Percentiles rank a stretch among this genome's conserved stretches.
Conservation (phyloP, 2,888 invertebrate genomes). For the Deilephila porcellus region DNA sequence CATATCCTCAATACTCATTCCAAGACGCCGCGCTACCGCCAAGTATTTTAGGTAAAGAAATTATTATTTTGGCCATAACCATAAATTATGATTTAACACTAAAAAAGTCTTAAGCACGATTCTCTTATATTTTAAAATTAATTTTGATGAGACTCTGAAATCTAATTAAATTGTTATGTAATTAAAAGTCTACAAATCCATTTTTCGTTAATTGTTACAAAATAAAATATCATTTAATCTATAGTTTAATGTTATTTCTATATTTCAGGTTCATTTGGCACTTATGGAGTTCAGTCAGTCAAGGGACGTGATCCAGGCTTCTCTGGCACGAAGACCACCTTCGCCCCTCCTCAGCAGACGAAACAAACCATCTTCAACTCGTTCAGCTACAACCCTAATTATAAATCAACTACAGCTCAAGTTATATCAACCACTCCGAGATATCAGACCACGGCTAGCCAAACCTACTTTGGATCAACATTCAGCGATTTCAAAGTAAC, state of each 20-base stretch:
- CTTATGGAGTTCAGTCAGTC: slow-evolving; percentile 84
- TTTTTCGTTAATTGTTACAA: no score
- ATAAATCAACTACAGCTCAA: slow-evolving; percentile 65
- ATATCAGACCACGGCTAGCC: slow-evolving; percentile 66
- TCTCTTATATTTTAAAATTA: no score
- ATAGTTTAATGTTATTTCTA: slow-evolving; percentile 1
- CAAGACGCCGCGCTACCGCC: slow-evolving; percentile 68
- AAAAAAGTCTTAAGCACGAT: no score
- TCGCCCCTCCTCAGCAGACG: slow-evolving; percentile 69
- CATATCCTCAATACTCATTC: slow-evolving; percentile 68
- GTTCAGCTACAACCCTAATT: slow-evolving; percentile 69
- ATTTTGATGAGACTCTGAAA: no score
- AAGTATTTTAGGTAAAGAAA: slow-evolving; percentile 70
- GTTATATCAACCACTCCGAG: slow-evolving; percentile 71
- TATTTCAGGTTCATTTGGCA: slow-evolving; percentile 83
- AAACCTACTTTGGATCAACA: slow-evolving; percentile 67
- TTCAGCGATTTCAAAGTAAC: slow-evolving; percentile 72
- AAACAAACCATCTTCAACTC: slow-evolving; percentile 75
- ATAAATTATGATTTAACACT: no score
- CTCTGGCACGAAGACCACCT: slow-evolving; percentile 72
- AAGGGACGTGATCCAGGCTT: slow-evolving; percentile 80
- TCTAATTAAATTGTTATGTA: no score
- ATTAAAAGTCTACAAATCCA: no score
- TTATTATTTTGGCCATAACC: no score
- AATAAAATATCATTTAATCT: no score